phyloP scores from a whole-genome alignment of 2,113 vertebrate species.

The Ageneiosus marmoratus region DNA sequence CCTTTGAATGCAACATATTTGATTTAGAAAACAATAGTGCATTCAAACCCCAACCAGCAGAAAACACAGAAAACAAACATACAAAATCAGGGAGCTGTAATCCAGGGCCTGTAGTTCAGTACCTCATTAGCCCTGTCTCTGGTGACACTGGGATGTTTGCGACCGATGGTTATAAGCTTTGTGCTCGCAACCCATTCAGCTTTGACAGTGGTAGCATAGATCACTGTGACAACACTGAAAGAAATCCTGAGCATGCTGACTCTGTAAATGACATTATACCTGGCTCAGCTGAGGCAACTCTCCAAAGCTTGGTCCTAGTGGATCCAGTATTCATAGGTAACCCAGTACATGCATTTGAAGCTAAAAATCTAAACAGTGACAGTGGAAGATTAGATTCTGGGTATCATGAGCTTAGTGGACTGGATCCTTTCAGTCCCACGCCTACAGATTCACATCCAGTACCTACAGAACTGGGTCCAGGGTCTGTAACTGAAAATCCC shows the following conservation, averaged over 20 bases:
- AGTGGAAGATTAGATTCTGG: slow-evolving; percentile 49
- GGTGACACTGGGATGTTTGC: slow-evolving; percentile 14
- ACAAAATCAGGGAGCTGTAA: background rate
- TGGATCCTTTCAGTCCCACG: slow-evolving; percentile 24
- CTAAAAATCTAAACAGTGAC: slow-evolving; percentile 24
- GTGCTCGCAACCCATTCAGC: slow-evolving; percentile 16
- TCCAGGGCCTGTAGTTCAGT: slow-evolving; percentile 28
- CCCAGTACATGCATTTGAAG: background rate
- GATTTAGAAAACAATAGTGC: slow-evolving; percentile 9
- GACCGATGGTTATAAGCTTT: slow-evolving; percentile 37
- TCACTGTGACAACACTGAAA: slow-evolving; percentile 16
- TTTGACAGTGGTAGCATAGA: slow-evolving; percentile 27
- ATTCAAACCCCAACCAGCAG: background rate
- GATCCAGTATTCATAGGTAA: slow-evolving; percentile 9
- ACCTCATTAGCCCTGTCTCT: slow-evolving; percentile 37
- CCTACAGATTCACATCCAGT: slow-evolving; percentile 15
- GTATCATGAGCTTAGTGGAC: slow-evolving; percentile 46
- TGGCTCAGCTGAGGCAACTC: background rate
- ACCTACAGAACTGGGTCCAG: slow-evolving; percentile 5
- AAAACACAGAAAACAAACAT: background rate
- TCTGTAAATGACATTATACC: background rate
- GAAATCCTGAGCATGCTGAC: background rate
- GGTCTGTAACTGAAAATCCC: background rate
- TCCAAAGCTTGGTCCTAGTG: slow-evolving; percentile 34
- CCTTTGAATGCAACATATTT: background rate